Evolutionary conservation across 2,888 invertebrate genomes (phyloP).

Genomic region (Cancer borealis): DNA sequence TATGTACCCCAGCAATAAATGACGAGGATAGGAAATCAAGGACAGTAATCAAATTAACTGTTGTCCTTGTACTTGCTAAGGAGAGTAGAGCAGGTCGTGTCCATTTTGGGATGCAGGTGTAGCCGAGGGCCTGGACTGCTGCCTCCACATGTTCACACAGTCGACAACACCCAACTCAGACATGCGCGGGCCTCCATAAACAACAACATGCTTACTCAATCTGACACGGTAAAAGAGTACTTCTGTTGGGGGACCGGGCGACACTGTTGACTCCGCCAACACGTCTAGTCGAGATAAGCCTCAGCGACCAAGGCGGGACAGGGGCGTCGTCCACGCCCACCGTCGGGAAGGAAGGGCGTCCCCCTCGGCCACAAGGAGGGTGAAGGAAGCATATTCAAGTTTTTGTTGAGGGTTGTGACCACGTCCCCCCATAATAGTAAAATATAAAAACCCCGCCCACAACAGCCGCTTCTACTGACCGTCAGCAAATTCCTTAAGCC

Average conservation of each 20-base stretch:
- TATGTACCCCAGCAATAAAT: background rate
- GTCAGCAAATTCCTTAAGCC: background rate
- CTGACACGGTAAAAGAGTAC: constrained; percentile 1
- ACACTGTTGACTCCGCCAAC: background rate
- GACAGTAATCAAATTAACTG: background rate
- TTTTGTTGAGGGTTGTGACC: background rate
- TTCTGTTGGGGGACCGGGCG: background rate
- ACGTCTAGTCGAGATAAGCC: background rate
- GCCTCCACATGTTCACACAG: background rate
- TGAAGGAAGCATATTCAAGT: background rate
- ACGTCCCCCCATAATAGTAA: background rate
- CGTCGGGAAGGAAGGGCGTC: background rate
- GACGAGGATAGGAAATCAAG: background rate
- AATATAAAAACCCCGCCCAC: background rate
- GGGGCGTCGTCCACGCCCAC: background rate
- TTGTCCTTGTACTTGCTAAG: background rate
- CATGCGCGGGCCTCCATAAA: background rate
- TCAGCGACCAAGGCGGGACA: background rate
- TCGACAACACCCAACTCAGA: background rate
- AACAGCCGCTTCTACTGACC: background rate
- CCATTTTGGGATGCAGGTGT: background rate
- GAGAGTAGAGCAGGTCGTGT: background rate
- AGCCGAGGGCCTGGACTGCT: background rate
- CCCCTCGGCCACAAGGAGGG: background rate
- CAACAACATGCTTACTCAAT: background rate